Conservation (phyloP, 2,888 invertebrate species). For the Amaurobius ferox region DNA sequence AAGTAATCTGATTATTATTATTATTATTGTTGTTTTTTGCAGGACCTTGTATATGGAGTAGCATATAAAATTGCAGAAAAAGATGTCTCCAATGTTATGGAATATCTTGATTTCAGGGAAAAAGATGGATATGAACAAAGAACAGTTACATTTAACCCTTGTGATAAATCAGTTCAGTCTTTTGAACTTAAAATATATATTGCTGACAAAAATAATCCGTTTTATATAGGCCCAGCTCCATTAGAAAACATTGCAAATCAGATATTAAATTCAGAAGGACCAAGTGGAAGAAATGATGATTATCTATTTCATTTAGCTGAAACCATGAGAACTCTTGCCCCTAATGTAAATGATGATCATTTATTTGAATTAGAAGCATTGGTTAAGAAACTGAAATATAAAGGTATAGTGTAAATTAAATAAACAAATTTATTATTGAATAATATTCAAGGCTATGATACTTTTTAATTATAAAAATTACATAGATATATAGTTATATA, state of each 20-base stretch:
- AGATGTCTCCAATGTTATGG: constrained; percentile 83
- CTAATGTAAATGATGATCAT: constrained; percentile 85
- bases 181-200: constrained; percentile 88
- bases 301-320: constrained; percentile 91
- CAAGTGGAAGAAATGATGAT: constrained; percentile 93
- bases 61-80: constrained; percentile 89
- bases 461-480: no score
- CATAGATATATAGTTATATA: no score
- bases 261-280: constrained; percentile 85
- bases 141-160: constrained; percentile 85
- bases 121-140: constrained; percentile 92
- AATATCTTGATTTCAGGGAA: constrained; percentile 92
- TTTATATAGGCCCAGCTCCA: constrained; percentile 87
- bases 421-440: no score
- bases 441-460: no score
- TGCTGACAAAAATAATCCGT: constrained; percentile 87
- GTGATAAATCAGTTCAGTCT: constrained; percentile 78
- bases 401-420: not conserved
- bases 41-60: constrained; percentile 88
- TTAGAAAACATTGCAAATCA: constrained; percentile 87
- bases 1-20: no score
- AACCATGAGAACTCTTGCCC: constrained; percentile 86
- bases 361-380: constrained; percentile 80
- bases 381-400: constrained; percentile 57
- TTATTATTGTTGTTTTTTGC: no score